These are phyloP conservation scores for Branchinecta lindahli DNA, from an alignment of 1,140 invertebrate genomes.

Conservation along the genomic window DNA sequence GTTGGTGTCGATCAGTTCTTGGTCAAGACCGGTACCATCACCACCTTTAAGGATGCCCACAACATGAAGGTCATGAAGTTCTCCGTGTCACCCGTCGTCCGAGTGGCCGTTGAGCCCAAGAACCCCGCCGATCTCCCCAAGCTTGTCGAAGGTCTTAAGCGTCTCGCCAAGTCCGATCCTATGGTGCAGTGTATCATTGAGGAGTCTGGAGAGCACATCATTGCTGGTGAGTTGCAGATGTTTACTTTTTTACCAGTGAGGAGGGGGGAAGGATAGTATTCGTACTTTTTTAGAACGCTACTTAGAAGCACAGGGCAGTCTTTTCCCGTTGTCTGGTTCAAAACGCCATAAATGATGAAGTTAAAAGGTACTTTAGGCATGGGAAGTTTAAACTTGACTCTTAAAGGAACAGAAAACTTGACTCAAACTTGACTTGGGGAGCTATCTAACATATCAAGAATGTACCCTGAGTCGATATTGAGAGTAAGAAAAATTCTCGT, in stretches of 20 bases:
- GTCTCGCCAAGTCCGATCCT: constrained; percentile 98
- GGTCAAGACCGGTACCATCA: constrained; percentile 98
- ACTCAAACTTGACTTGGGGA: too few species aligned
- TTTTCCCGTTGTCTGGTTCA: too few species aligned
- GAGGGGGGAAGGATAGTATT: too few species aligned
- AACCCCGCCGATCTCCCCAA: constrained; percentile 98
- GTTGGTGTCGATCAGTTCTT: constrained; percentile 99
- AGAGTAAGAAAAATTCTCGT: too few species aligned
- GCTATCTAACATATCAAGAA: too few species aligned
- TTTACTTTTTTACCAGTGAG: neutral
- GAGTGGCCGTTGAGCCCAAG: constrained; percentile 98
- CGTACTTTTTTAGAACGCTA: too few species aligned
- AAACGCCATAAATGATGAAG: too few species aligned
- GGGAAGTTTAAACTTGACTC: too few species aligned
- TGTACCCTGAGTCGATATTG: too few species aligned
- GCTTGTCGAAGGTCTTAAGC: constrained; percentile 70
- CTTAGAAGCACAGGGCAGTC: too few species aligned
- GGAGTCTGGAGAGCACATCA: constrained; percentile 99
- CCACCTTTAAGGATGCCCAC: constrained; percentile 97
- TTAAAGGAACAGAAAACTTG: too few species aligned
- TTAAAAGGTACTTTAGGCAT: too few species aligned
- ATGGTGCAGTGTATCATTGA: constrained; percentile 99
- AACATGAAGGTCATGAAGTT: constrained; percentile 99
- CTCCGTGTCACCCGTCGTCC: constrained; percentile 96
- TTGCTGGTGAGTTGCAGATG: constrained; percentile 41